Evolutionary conservation across 2,797 vertebrate species (phyloP).

Genomic region (Ara ararauna): DNA sequence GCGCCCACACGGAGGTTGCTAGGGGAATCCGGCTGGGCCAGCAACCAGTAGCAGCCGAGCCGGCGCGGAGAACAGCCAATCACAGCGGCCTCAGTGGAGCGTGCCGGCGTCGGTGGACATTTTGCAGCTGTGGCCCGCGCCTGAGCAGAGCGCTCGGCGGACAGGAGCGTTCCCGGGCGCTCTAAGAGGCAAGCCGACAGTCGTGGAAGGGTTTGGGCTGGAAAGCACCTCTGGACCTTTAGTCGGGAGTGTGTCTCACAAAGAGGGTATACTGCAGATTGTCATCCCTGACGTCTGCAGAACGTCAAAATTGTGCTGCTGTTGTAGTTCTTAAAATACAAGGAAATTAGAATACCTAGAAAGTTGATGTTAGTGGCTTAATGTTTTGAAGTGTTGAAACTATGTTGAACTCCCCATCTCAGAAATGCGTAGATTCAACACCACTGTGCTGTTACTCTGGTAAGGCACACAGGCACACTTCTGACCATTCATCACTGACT

Average conservation of each 20-base stretch:
- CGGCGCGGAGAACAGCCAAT: not conserved
- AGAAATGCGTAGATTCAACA: not conserved
- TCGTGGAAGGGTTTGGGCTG: not conserved
- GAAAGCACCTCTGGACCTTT: not conserved
- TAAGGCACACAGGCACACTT: not conserved
- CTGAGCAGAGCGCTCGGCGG: rapidly evolving
- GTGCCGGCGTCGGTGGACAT: rapidly evolving
- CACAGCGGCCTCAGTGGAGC: rapidly evolving
- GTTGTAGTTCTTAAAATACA: not conserved
- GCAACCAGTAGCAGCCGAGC: not conserved
- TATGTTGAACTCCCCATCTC: not conserved
- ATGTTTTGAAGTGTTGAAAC: not conserved
- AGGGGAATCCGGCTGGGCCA: rapidly evolving
- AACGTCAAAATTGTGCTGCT: not conserved
- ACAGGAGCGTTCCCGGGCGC: too few species aligned
- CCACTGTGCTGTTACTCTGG: not conserved
- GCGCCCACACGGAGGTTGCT: rapidly evolving
- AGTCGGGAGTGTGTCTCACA: not conserved
- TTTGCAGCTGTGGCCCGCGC: not conserved
- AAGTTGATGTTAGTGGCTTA: not conserved
- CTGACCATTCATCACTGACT: not conserved
- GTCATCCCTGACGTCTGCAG: not conserved
- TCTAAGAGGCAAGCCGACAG: not conserved
- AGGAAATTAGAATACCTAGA: not conserved
- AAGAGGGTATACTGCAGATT: not conserved